Evolutionary conservation across 2,797 vertebrate genomes (phyloP).

Genomic region (Enteromius mattozi): DNA sequence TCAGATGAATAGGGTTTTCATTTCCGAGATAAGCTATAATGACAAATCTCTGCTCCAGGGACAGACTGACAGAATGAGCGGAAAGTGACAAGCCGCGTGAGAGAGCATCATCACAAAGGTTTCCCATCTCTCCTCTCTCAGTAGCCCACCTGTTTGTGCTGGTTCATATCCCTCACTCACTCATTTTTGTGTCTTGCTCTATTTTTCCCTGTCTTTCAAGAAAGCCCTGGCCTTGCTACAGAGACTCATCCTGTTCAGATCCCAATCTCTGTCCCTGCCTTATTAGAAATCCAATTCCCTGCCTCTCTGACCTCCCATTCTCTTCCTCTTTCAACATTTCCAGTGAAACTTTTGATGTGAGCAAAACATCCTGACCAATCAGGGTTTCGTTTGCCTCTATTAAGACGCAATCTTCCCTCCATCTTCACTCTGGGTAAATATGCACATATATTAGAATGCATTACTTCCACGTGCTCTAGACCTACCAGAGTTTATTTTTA

Average conservation of each 20-base stretch:
- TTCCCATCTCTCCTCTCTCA: constrained; percentile 37
- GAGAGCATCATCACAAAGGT: constrained; percentile 58
- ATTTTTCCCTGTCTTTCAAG: constrained; percentile 12
- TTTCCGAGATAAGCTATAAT: constrained; percentile 43
- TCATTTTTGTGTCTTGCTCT: neutral
- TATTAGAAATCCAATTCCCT: constrained; percentile 43
- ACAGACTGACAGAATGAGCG: constrained; percentile 45
- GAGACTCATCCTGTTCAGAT: constrained; percentile 48
- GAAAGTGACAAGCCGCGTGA: constrained; percentile 47
- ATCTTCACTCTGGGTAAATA: constrained; percentile 26
- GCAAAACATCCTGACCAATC: constrained; percentile 17
- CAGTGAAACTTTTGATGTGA: constrained; percentile 21
- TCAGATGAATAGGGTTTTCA: constrained; percentile 36
- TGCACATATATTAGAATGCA: constrained; percentile 56
- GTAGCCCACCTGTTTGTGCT: constrained; percentile 47
- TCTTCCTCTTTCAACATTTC: constrained; percentile 26
- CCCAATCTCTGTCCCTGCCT: constrained; percentile 9
- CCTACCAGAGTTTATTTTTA: constrained; percentile 30
- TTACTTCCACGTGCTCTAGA: constrained; percentile 26
- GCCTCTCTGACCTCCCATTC: constrained; percentile 30
- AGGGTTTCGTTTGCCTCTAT: constrained; percentile 20
- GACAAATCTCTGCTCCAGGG: constrained; percentile 48
- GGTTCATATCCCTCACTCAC: constrained; percentile 9
- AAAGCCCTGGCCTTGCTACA: constrained; percentile 34
- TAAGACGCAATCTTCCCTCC: constrained; percentile 25